Evolutionary conservation across 2,888 invertebrate species (phyloP), one percentile per base, ranked within the genome.

Genomic region (Ectemnius continuus): DNA sequence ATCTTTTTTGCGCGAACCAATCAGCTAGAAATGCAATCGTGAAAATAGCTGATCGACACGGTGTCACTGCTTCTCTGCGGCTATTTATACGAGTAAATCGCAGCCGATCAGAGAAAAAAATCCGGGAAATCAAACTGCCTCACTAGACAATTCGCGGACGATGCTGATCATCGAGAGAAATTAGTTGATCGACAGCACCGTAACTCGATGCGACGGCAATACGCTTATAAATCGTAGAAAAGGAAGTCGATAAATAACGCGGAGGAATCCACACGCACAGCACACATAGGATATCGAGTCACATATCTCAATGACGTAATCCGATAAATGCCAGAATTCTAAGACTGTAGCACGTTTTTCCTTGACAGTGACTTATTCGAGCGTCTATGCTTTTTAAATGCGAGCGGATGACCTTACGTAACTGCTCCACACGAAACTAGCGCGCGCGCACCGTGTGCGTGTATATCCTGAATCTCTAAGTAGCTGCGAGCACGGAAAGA

Each of bases 321-420:
- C 16, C n/a, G 52, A 52, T 52, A 52, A 52, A 52, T 16, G 5
- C 36, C 16, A 11, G 52, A 52, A 52, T 52, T 52, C 52, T 52
- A 52, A 52, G 52, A 5, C 52, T 52, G n/a, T 52, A 52, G n/a
- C 16, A 52, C 52, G 52, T 52, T 52, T 36, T 52, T 52, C 52
- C 52, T 52, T 52, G 52, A 52, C 52, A 52, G 59, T 60, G 26
- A 28, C 20, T n/a, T 52, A 52, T 52, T 52, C n/a, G 45, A 4
- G 14, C 46, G 26, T 36, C 36, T 36, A 2, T 28, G 36, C 60
- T 23, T 36, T 59, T 48, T 13, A 23, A 67, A 26, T 64, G 64
- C 57, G 67, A 73, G 76, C 58, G 18, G 52, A 14, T 14, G 80
- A 80, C 80, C 72, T 52, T 52, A 52, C 52, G 52, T 52, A 52